Evolutionary conservation across 2,888 invertebrate genomes (phyloP).

Genomic region (Iphiclides podalirius): DNA sequence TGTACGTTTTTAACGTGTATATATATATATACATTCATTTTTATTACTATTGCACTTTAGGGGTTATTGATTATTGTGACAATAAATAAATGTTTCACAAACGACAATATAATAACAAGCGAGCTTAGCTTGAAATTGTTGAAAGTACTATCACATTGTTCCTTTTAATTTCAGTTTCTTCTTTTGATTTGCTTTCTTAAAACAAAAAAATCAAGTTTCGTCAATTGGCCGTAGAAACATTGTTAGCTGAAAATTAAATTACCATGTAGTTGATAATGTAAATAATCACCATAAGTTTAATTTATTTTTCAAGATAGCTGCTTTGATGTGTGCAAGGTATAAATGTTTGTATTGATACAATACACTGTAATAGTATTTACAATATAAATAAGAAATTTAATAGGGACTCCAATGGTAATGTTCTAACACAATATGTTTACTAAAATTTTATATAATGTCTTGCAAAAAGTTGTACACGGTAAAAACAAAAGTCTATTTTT

Average conservation of each 20-base stretch:
- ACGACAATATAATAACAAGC: conserved; percentile 62
- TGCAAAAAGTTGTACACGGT: conserved; percentile 8
- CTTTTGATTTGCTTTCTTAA: conserved; percentile 7
- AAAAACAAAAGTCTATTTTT: conserved; percentile 31
- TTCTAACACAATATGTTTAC: background rate
- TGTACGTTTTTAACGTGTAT: conserved; percentile 29
- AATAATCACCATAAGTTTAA: too few relatives aligned
- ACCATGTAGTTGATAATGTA: background rate
- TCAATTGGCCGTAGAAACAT: conserved; percentile 11
- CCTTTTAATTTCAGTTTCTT: conserved; percentile 18
- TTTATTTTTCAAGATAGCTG: conserved; percentile 1
- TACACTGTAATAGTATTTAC: background rate
- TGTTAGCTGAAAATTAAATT: conserved; percentile 2
- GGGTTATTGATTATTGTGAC: conserved; percentile 57
- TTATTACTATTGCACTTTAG: conserved; percentile 36
- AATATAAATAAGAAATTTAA: background rate
- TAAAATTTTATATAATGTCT: background rate
- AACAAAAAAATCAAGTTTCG: too few relatives aligned
- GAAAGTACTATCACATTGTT: conserved; percentile 27
- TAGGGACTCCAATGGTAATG: background rate
- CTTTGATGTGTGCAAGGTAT: background rate
- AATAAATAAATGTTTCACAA: conserved; percentile 68
- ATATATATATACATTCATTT: conserved; percentile 30
- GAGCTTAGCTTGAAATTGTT: conserved; percentile 59
- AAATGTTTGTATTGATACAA: background rate